Evolutionary conservation across 2,797 vertebrate genomes (phyloP), one percentile per base, ranked within the genome.

Genomic region (Enteromius viviparus): DNA sequence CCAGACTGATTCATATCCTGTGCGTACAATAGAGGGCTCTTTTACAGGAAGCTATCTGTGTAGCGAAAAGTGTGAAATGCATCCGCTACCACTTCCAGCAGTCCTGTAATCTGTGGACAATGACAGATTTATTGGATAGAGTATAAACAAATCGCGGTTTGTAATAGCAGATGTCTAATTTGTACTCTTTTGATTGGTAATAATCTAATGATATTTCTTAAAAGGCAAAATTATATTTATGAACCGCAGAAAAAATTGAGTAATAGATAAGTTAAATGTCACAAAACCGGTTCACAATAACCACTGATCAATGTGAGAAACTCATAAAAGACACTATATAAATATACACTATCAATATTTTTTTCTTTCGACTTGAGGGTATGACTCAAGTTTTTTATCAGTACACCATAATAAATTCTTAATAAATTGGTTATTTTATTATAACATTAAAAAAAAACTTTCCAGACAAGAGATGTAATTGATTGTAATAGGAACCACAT

Each of bases 1-100:
- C 45, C 15, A 76, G 65, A 47, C 45, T 88, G 86, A 89, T 77
- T 88, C 88, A 90, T 68, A 87, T 89, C 89, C 88, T 87, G 83
- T 82, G 42, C 14, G 1, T 58, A 80, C 85, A 74, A 32, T 53
- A 51, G 58, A 71, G 11, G 77, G 82, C 81, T 84, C 83, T 81
- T 72, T 70, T 85, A 69, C 64, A 74, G 85, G 89, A 89, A 90
- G 83, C 60, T 79, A 69, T 87, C 76, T 64, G 11, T 65, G 17
- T 29, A 83, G 42, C 12, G 51, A 51, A 78, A 78, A 29, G 83
- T 82, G 85, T 87, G 84, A 88, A 88, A 58, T 78, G 64, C 65
- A 78, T 87, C 85, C 84, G 77, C 32, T 49, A 14, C 47, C 15
- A 66, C 72, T 79, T 86, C 70, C 69, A 64, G 6, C 0, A 15